Conservation (phyloP, 2,797 vertebrate species). For the Microhierax caerulescens region DNA sequence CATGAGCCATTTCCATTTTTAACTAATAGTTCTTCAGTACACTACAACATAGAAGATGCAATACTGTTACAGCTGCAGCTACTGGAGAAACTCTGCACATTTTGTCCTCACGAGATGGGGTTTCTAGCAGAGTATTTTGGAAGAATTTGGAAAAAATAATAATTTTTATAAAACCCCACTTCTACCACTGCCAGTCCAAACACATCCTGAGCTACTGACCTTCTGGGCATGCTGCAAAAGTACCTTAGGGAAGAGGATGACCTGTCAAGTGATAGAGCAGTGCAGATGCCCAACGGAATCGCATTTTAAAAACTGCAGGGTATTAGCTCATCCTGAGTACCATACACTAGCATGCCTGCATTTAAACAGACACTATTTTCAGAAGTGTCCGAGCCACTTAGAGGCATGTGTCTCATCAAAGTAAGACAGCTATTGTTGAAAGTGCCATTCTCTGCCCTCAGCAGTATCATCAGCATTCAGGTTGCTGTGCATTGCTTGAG, state of each 20-base stretch:
- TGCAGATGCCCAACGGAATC: not conserved
- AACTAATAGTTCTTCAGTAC: not conserved
- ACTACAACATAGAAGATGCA: not conserved
- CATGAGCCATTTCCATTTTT: not conserved
- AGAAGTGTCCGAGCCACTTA: not conserved
- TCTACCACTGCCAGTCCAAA: not conserved
- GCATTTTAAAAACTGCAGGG: not conserved
- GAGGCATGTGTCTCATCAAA: not conserved
- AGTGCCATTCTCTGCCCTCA: not conserved
- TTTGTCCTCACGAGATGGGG: not conserved
- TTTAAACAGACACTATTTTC: not conserved
- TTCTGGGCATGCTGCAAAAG: not conserved
- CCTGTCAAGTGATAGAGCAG: fast-evolving
- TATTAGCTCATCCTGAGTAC: not conserved
- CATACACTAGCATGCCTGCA: not conserved
- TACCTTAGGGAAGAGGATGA: not conserved
- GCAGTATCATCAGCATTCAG: not conserved
- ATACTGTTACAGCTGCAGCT: not conserved
- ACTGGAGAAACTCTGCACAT: not conserved
- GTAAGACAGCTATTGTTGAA: not conserved
- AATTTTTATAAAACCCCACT: not conserved
- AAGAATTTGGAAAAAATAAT: not conserved
- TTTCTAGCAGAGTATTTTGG: not conserved
- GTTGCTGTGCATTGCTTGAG: not conserved
- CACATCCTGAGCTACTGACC: fast-evolving